phyloP scores from a whole-genome alignment of 2,797 vertebrate genomes.

The Distichodus sexfasciatus region DNA sequence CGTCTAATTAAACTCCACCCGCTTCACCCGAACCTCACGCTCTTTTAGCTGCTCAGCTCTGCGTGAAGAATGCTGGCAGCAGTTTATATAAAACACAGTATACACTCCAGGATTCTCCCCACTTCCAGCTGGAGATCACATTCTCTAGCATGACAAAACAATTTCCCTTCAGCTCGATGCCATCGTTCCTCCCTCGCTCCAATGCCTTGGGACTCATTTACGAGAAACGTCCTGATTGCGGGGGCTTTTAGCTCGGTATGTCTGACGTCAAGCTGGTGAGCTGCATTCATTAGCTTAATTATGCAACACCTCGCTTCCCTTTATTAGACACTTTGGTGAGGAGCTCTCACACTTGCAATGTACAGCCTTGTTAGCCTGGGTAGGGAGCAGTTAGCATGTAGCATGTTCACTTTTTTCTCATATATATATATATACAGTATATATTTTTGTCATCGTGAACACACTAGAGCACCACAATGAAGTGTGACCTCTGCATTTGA shows the following conservation, averaged over 20 bases:
- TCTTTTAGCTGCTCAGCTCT: neutral
- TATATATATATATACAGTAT: too few species aligned
- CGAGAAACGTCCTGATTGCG: neutral
- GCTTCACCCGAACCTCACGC: neutral
- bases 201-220: neutral
- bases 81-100: neutral
- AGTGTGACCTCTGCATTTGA: too few species aligned
- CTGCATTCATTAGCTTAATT: neutral
- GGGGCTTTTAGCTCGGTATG: neutral
- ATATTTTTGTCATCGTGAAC: too few species aligned
- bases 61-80: neutral
- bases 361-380: neutral
- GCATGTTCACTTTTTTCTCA: too few species aligned
- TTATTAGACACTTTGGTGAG: neutral
- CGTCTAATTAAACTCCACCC: neutral
- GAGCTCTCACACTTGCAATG: neutral
- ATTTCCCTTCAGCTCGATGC: neutral
- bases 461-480: too few species aligned
- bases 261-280: neutral
- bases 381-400: neutral
- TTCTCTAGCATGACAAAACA: neutral
- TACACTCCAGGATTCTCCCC: neutral
- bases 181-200: neutral
- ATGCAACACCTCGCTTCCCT: neutral
- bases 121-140: neutral